Conservation (phyloP, 2,113 vertebrate species). For the Odontophorus gujanensis region DNA sequence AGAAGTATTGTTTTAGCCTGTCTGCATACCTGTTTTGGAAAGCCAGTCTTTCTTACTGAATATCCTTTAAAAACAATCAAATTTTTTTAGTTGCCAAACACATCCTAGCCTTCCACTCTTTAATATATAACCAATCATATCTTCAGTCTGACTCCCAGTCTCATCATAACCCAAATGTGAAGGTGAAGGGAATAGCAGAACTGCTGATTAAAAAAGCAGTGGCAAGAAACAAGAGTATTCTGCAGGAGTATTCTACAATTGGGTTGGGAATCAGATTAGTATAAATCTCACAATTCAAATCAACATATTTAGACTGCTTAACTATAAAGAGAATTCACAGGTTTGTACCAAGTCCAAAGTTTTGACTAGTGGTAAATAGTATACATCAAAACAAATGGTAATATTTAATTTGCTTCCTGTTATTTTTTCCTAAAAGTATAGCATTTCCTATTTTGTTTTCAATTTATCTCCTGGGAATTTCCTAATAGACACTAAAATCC, state of each 20-base stretch:
- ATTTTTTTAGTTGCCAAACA: neutral
- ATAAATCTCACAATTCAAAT: neutral
- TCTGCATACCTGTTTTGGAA: neutral
- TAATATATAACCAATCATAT: neutral
- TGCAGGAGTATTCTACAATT: neutral
- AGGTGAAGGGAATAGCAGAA: neutral
- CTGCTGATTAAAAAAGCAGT: neutral
- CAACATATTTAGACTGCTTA: neutral
- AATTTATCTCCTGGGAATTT: neutral
- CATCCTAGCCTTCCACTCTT: neutral
- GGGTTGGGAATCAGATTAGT: neutral
- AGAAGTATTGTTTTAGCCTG: neutral
- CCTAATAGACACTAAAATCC: neutral
- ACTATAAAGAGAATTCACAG: neutral
- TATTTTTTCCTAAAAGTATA: neutral
- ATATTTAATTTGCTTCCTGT: neutral
- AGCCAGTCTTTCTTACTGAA: neutral
- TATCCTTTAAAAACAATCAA: neutral
- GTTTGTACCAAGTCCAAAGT: neutral
- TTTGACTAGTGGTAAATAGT: neutral
- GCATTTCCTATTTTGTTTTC: neutral
- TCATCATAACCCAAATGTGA: neutral
- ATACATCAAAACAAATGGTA: neutral
- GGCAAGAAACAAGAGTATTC: neutral
- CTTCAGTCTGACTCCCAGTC: neutral